Conservation (phyloP, 2,113 vertebrate species). For the Alexandromys fortis region DNA sequence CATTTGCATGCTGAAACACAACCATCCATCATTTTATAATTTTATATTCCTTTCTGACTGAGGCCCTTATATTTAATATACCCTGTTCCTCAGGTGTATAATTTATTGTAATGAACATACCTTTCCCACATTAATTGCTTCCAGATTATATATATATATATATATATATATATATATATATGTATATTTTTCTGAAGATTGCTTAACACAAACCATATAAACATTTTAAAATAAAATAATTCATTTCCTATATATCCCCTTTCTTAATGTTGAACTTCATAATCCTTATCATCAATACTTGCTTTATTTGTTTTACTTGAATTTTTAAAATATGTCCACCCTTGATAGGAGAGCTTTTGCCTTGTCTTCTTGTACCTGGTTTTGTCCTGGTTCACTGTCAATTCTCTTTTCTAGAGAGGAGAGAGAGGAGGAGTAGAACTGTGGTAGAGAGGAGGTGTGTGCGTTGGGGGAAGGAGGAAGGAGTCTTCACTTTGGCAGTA, state of each 20-base stretch:
- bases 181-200: neutral
- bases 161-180: neutral
- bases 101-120: neutral
- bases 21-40: neutral
- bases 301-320: neutral
- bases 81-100: neutral
- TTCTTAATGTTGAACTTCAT: neutral
- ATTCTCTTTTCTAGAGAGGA: neutral
- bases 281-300: neutral
- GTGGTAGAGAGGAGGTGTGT: accelerated
- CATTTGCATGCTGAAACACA: neutral
- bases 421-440: accelerated
- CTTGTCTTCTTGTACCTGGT: neutral
- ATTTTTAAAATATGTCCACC: neutral
- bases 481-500: neutral
- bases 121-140: neutral
- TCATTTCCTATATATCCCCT: neutral
- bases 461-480: accelerated
- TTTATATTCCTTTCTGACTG: neutral
- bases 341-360: neutral
- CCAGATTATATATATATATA: neutral
- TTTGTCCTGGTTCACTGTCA: neutral
- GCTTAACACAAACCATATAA: neutral
- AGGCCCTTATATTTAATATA: neutral
- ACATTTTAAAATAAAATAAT: neutral